Conservation (phyloP, 2,888 invertebrate species). For the Eilema depressum region DNA sequence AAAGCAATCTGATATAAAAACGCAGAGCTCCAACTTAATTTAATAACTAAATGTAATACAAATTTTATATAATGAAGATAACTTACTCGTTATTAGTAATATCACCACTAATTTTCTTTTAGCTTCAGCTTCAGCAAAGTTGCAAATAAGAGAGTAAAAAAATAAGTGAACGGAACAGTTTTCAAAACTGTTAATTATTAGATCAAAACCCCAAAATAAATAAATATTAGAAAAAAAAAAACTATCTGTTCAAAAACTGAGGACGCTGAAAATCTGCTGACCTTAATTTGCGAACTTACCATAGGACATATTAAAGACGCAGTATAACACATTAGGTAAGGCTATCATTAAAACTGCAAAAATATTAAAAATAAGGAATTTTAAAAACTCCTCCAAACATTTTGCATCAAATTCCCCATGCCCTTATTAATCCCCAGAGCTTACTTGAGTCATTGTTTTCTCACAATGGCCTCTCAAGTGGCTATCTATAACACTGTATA, state of each 20-base stretch:
- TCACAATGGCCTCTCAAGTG: conserved; percentile 37
- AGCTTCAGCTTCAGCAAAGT: neutral
- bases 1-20: too few relatives aligned
- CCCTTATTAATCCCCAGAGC: conserved; percentile 39
- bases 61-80: too few relatives aligned
- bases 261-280: neutral
- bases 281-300: neutral
- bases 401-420: conserved; percentile 26
- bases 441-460: conserved; percentile 37
- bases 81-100: too few relatives aligned
- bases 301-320: neutral
- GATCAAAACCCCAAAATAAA: too few relatives aligned
- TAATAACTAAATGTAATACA: too few relatives aligned
- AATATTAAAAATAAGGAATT: neutral
- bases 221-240: too few relatives aligned
- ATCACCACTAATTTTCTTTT: too few relatives aligned
- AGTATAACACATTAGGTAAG: neutral
- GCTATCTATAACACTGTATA: conserved; percentile 35
- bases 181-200: too few relatives aligned
- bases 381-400: conserved; percentile 19
- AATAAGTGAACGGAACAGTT: too few relatives aligned
- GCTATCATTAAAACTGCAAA: neutral
- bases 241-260: neutral
- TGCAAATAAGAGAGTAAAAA: neutral
- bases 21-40: too few relatives aligned